Conservation (phyloP, 2,797 vertebrate genomes). For the Decapterus maruadsi region DNA sequence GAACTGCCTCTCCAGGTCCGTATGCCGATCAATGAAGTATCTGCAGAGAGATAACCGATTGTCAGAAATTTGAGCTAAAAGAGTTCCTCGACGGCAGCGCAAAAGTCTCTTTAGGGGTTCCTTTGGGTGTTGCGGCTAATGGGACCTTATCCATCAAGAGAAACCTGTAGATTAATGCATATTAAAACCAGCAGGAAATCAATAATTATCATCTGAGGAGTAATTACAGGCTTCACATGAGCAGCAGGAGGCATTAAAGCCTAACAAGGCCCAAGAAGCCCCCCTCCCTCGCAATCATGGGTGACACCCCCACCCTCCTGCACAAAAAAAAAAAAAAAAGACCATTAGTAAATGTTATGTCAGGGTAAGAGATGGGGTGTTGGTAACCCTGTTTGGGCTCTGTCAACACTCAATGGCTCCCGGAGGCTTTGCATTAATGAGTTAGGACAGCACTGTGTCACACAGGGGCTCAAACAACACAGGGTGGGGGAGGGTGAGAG, state of each 20-base stretch:
- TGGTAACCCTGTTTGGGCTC: constrained; percentile 76
- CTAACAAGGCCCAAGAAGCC: constrained; percentile 75
- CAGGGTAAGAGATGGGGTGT: constrained; percentile 67
- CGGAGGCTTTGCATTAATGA: constrained; percentile 77
- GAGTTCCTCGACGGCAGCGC: constrained; percentile 16
- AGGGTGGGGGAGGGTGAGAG: not conserved
- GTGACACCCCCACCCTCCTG: constrained; percentile 20
- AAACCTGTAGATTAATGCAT: constrained; percentile 67
- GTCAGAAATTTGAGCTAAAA: constrained; percentile 55
- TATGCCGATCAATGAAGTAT: constrained; percentile 98
- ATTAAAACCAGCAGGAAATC: constrained; percentile 72
- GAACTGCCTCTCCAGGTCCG: constrained; percentile 98
- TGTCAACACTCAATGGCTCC: constrained; percentile 76
- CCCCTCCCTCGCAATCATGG: not conserved
- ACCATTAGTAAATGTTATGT: constrained; percentile 66
- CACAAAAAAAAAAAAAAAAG: constrained; percentile 37
- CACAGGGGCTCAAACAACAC: constrained; percentile 48
- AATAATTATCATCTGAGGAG: constrained; percentile 86
- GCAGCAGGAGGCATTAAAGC: constrained; percentile 82
- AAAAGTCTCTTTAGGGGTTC: constrained; percentile 44
- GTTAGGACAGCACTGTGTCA: constrained; percentile 61
- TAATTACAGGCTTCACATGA: constrained; percentile 84
- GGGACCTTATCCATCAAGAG: constrained; percentile 59
- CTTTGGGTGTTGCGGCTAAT: constrained; percentile 56
- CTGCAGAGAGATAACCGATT: constrained; percentile 75